Base-by-base conservation (phyloP, 2,888 invertebrate species). In the Ochropacha duplaris region DNA sequence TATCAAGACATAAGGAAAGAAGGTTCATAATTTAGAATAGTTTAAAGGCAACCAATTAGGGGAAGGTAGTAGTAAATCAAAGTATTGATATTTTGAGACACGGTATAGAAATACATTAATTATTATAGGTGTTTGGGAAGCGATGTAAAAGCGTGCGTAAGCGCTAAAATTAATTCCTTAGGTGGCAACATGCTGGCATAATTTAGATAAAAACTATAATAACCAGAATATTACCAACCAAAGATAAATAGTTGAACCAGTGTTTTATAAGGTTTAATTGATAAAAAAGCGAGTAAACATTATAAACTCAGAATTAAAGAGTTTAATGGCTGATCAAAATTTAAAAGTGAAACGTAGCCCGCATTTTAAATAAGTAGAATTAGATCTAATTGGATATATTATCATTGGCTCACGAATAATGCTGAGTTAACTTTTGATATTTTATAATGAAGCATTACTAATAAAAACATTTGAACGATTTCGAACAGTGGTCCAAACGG, bases 61-160 rank as follows among this genome's bases (percentile, higher is more conserved):
- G 71, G 57, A 56, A 62, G 64, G 62, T 64, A 39, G 31, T 44
- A 36, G 24, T 4, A 34, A 39, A 24, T 6, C 2, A 16, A 19
- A 55, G 2, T 2, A 14, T 39, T 6, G 31, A 26, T n/a, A 44
- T n/a, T n/a, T n/a, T n/a, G n/a, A n/a, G n/a, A n/a, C n/a, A n/a
- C n/a, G 28, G 36, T 12, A 57, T 50, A 16, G 24, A 22, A 1
- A 57, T 39, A 22, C 22, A 26, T 52, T 54, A 55, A 61, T 56
- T 1, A 50, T 19, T 5, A 22, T 50, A 16, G 51, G 65, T 60
- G 58, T 44, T 9, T 63, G 65, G 57, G 54, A 81, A 81, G 84
- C 86, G 56, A 78, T 77, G 77, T 78, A 64, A 59, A 87, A 86
- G 87, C 88, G 86, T 87, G 88, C 84, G 61, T 26, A 83, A 86